Percentiles rank a stretch among this genome's conserved stretches.
Evolutionary conservation across 2,888 invertebrate genomes (phyloP).

Genomic region (Agrotis exclamationis): DNA sequence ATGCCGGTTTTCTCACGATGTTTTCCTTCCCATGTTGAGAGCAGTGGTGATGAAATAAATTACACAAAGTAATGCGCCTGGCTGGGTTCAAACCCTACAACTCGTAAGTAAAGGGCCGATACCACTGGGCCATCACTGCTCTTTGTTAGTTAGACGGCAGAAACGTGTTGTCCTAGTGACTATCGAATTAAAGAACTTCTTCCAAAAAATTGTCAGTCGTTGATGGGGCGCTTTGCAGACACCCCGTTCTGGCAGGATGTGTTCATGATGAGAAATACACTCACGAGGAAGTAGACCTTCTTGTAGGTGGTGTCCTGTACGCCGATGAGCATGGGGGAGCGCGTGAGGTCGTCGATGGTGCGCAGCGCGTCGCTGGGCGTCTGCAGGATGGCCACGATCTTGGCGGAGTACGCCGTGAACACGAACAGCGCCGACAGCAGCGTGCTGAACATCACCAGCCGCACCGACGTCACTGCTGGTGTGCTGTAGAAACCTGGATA

Average conservation of each 20-base stretch:
- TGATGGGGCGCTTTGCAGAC: no score
- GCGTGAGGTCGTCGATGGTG: slow-evolving; percentile 89
- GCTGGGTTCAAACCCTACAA: no score
- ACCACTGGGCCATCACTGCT: no score
- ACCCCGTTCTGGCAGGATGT: neutral
- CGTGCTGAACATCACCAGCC: slow-evolving; percentile 90
- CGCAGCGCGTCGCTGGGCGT: slow-evolving; percentile 91
- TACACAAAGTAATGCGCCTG: no score
- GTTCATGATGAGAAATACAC: slow-evolving; percentile 12
- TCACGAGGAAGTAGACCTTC: slow-evolving; percentile 83
- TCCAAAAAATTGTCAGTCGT: no score
- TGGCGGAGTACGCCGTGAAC: slow-evolving; percentile 93
- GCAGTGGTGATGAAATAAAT: no score
- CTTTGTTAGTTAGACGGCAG: no score
- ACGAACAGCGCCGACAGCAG: slow-evolving; percentile 90
- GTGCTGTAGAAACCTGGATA: slow-evolving; percentile 85
- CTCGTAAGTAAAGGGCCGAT: no score
- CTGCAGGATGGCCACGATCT: slow-evolving; percentile 92
- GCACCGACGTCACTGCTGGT: slow-evolving; percentile 86
- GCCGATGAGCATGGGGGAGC: slow-evolving; percentile 90
- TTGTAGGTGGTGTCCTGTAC: slow-evolving; percentile 92
- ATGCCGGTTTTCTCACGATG: no score
- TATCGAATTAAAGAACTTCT: no score
- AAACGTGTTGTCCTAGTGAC: no score
- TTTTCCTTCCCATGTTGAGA: no score